phyloP scores from a whole-genome alignment of 2,113 vertebrate species.

The Gavia stellata region DNA sequence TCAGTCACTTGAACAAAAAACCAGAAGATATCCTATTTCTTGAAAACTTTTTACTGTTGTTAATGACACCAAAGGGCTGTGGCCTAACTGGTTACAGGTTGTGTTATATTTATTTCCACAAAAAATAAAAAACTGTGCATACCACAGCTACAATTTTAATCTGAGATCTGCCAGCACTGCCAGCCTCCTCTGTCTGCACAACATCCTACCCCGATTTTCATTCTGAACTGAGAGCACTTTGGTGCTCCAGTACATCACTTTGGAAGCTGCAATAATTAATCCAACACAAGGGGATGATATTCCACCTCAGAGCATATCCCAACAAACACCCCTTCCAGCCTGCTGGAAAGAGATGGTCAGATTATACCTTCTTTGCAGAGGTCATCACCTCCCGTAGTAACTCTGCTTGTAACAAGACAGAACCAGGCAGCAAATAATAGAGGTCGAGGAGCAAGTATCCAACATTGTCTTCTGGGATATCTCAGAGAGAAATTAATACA shows the following conservation, averaged over 20 bases:
- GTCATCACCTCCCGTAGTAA: not conserved
- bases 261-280: not conserved
- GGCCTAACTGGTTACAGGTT: not conserved
- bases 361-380: not conserved
- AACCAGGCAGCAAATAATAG: not conserved
- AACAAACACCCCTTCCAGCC: not conserved
- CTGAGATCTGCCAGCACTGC: not conserved
- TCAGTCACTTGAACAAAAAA: not conserved
- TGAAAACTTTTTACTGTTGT: not conserved
- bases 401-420: not conserved
- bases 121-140: not conserved
- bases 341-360: not conserved
- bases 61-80: not conserved
- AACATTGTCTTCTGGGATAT: not conserved
- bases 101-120: not conserved
- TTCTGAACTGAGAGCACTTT: not conserved
- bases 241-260: not conserved
- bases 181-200: not conserved
- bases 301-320: not conserved
- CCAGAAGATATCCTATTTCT: not conserved
- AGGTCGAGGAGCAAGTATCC: not conserved
- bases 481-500: not conserved
- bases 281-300: not conserved
- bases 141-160: not conserved
- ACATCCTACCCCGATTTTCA: not conserved